These are phyloP conservation scores for Drosophila pachea DNA, from an alignment of 1,140 invertebrate genomes.

Conservation along the genomic window DNA sequence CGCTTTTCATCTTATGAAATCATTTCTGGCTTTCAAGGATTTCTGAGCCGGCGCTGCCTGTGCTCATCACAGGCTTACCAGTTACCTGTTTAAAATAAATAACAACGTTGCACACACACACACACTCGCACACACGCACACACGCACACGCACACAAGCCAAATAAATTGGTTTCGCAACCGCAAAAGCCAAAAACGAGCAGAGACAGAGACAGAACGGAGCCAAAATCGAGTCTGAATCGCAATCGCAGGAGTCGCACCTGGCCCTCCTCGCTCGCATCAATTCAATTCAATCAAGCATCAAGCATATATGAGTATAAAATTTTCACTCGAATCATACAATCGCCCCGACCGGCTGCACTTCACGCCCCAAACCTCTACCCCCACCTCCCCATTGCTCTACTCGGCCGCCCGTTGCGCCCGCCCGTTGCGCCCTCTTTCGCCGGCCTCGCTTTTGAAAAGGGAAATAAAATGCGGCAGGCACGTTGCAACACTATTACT, in stretches of 20 bases:
- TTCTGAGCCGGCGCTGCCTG: conserved; percentile 42
- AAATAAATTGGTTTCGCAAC: conserved; percentile 79
- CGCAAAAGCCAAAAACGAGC: conserved; percentile 70
- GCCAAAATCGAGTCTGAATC: conserved; percentile 25
- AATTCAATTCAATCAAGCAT: conserved; percentile 77
- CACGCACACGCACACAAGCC: conserved; percentile 25
- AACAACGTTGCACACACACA: conserved; percentile 46
- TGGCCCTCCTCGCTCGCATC: conserved; percentile 55
- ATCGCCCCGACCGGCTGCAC: conserved; percentile 38
- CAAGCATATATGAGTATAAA: conserved; percentile 66
- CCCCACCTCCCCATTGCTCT: neutral
- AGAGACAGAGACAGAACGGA: conserved; percentile 28
- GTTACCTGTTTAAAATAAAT: conserved; percentile 75
- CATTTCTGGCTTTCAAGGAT: conserved; percentile 63
- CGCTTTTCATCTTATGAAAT: conserved; percentile 74
- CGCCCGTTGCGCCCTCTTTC: neutral
- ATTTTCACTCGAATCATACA: conserved; percentile 77
- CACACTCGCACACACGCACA: conserved; percentile 13
- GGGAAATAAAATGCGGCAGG: conserved; percentile 77
- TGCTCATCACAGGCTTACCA: conserved; percentile 38
- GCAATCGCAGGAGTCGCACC: conserved; percentile 31
- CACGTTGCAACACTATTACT: conserved; percentile 78
- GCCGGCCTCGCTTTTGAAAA: conserved; percentile 21
- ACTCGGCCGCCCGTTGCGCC: neutral
- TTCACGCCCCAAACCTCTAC: neutral